Conservation (phyloP, 2,797 vertebrate species). For the Sarcoramphus papa region DNA sequence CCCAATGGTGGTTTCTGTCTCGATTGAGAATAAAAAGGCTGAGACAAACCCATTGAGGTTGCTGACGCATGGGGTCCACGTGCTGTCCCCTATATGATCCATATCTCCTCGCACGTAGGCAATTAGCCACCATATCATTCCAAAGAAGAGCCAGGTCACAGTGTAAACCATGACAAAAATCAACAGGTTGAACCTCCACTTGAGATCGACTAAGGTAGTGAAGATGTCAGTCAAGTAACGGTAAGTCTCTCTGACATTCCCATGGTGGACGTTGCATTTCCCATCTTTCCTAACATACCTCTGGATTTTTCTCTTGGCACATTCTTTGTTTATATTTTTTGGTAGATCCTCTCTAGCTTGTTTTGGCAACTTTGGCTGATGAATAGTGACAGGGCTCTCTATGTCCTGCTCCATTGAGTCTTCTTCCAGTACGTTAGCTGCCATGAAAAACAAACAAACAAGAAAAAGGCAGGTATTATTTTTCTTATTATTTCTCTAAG, state of each 20-base stretch:
- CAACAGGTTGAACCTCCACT: constrained; percentile 97
- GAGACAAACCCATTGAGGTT: constrained; percentile 97
- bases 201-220: constrained; percentile 96
- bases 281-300: constrained; percentile 97
- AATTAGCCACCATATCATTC: constrained; percentile 98
- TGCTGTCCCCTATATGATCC: constrained; percentile 88
- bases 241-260: constrained; percentile 94
- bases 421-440: constrained; percentile 82
- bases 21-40: constrained; percentile 98
- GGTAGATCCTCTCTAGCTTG: constrained; percentile 86
- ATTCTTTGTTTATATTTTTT: constrained; percentile 81
- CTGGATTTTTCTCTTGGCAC: constrained; percentile 85
- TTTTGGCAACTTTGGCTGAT: constrained; percentile 88
- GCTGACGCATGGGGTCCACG: constrained; percentile 96
- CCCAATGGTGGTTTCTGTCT: constrained; percentile 98
- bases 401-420: constrained; percentile 97
- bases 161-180: constrained; percentile 99
- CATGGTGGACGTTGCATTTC: constrained; percentile 98
- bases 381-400: constrained; percentile 89
- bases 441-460: constrained; percentile 24
- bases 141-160: constrained; percentile 97
- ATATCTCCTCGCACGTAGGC: constrained; percentile 94
- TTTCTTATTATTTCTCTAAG: not conserved
- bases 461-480: constrained; percentile 13
- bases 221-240: constrained; percentile 97